Base-by-base conservation (phyloP, 2,888 invertebrate species). In the Tridacna crocea region DNA sequence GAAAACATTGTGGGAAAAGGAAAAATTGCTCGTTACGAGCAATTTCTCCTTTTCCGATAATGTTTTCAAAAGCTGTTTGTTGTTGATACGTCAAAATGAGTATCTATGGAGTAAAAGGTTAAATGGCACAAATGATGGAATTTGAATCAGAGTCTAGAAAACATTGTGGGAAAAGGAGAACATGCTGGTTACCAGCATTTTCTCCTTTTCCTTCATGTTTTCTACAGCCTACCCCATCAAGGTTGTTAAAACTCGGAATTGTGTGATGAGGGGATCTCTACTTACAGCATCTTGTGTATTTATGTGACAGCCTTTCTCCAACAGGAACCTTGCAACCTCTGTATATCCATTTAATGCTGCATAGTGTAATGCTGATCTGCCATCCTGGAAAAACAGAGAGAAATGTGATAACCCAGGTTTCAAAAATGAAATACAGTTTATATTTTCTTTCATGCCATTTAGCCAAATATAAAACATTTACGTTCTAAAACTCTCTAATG, bases 301-400 rank as follows among this genome's bases (percentile, higher is more conserved):
- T 84, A 95, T 94, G 86, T 95, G 94, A 91, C 94, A 94, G 24
- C 95, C 95, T 65, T 94, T 94, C 75, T 94, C 93, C 48, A 95
- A 88, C 77, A 96, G 94, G 72, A 95, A 93, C 82, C 95, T 94
- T 75, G 95, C 95, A 27, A 95, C 94, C 48, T 95, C 95, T n/a
- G 94, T 91, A 87, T 95, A 95, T 27, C 96, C 96, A 85, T 95
- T 95, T 63, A 95, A 94, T n/a, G 96, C 95, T 60, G 96, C 96
- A 88, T 95, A 94, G 88, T 95, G 95, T 58, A 96, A 93, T 1
- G 95, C 95, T 79, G 95, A 95, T 91, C 95, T 95, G 83, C 93
- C 96, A 89, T 95, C 94, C 95, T 95, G 88, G 47, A 90, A 89
- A 77, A 55, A 51, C 51, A 51, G 15, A 15, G 10, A 70, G 10